These are phyloP conservation scores for Stegophylla sp. DNA, from an alignment of 2,888 invertebrate species.

Conservation along the genomic window DNA sequence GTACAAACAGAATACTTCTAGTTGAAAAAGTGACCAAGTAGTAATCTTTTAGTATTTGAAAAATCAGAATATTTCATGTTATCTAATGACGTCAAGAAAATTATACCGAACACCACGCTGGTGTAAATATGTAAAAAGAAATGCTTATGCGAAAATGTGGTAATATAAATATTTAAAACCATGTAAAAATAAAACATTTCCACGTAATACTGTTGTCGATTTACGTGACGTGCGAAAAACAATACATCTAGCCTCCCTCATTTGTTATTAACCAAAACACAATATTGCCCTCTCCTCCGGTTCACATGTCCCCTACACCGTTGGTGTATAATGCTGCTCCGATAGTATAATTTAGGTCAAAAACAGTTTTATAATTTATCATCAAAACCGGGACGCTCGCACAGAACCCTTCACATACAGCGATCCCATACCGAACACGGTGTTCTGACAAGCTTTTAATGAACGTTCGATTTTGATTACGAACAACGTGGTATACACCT, in stretches of 20 bases:
- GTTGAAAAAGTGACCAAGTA: too few relatives aligned
- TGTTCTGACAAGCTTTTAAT: slow-evolving; percentile 58
- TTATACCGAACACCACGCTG: background rate
- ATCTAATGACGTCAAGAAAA: background rate
- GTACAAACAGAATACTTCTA: too few relatives aligned
- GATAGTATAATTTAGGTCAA: slow-evolving; percentile 47
- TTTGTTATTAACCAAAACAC: slow-evolving; percentile 34
- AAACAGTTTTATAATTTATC: slow-evolving; percentile 58
- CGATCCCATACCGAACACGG: slow-evolving; percentile 13
- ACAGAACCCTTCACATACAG: background rate
- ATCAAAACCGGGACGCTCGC: slow-evolving; percentile 9
- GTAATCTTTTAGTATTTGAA: too few relatives aligned
- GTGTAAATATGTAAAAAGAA: background rate
- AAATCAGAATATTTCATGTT: background rate
- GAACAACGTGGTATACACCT: slow-evolving; percentile 7
- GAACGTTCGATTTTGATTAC: slow-evolving; percentile 58
- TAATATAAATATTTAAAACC: background rate
- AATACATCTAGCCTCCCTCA: slow-evolving; percentile 10
- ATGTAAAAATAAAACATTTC: background rate
- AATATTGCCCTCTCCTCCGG: slow-evolving; percentile 34
- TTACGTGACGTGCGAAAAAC: slow-evolving; percentile 28
- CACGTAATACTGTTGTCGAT: background rate
- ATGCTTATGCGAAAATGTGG: background rate
- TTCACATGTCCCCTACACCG: background rate
- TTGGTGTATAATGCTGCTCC: slow-evolving; percentile 16